Evolutionary conservation across 2,113 vertebrate species (phyloP), one percentile per base, ranked within the genome.

Genomic region (Fregata magnificens): DNA sequence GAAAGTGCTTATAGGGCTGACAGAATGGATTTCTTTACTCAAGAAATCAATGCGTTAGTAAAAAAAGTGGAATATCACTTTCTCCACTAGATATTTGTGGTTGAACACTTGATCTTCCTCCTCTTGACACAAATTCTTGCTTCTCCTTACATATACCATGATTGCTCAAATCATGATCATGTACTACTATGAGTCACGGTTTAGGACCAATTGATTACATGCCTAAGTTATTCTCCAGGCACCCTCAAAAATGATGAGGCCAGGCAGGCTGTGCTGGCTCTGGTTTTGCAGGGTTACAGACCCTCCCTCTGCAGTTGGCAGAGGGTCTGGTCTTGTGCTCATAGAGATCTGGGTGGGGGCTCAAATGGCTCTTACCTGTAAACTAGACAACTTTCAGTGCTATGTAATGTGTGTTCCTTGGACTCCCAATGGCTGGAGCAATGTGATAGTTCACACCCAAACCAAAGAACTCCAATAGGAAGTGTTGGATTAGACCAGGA

Each of bases 111-210:
- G 11, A 82, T 95, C 59, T 93, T 86, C 34, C 29, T 87, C 16
- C 34, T 67, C 20, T 31, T 74, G 59, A 63, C 16, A 50, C 44
- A 58, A 59, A 74, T 52, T 29, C 24, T 87, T 88, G 28, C 31
- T 82, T 82, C 36, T 85, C 2, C 45, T 82, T 34, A 8, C 0
- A 0, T 11, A 10, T 67, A 29, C 13, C 0, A 0, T 44, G n/a
- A 40, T 9, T 66, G 63, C n/a, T 61, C 15, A 58, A 65, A 40
- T 31, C 42, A 18, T 16, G 63, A 14, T 25, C 26, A 0, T 8
- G 3, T 11, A 0, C 42, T 58, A 26, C 10, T 9, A 7, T 1
- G 20, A 76, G 32, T 12, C 29, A 55, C 34, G 71, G 79, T 25
- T 88, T 6, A 40, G 74, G 44, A 38, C 40, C 71, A 18, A 13